Percentiles rank a stretch among this genome's conserved stretches.
Conservation (phyloP, 1,140 invertebrate species). For the Drosophila bocki region DNA sequence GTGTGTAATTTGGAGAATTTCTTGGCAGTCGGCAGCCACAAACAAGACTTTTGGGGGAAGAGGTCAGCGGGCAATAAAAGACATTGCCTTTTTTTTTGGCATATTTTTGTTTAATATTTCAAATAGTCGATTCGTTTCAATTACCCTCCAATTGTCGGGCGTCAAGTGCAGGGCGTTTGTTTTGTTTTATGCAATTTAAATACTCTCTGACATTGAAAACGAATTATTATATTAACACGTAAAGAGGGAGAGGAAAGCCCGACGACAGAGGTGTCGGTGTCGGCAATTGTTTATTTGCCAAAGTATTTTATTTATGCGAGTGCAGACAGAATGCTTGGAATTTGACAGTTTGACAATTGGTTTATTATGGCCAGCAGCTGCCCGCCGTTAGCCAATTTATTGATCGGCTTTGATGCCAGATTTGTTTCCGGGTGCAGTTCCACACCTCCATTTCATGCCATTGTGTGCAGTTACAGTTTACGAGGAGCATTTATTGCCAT, state of each 20-base stretch:
- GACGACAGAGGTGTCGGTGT: conserved; percentile 32
- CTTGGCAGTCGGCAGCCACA: conserved; percentile 58
- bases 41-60: conserved; percentile 28
- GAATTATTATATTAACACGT: conserved; percentile 65
- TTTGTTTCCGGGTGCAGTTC: conserved; percentile 53
- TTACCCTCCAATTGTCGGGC: conserved; percentile 64
- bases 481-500: conserved; percentile 7
- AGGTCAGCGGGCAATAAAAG: conserved; percentile 63
- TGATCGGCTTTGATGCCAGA: conserved; percentile 43
- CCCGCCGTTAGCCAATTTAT: conserved; percentile 51
- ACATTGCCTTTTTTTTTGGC: conserved; percentile 51
- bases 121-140: conserved; percentile 71
- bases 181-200: conserved; percentile 57
- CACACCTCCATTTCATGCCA: conserved; percentile 18
- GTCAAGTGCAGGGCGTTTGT: conserved; percentile 56
- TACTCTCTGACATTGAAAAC: conserved; percentile 60
- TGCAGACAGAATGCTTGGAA: conserved; percentile 49
- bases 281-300: conserved; percentile 32
- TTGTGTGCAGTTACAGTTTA: conserved; percentile 40
- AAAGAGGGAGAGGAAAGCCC: conserved; percentile 14
- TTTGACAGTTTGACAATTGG: conserved; percentile 74
- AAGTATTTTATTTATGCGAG: conserved; percentile 54
- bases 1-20: conserved; percentile 39
- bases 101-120: conserved; percentile 77
- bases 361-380: conserved; percentile 36